Evolutionary conservation across 2,797 vertebrate genomes (phyloP).

Genomic region (Manis pentadactyla): DNA sequence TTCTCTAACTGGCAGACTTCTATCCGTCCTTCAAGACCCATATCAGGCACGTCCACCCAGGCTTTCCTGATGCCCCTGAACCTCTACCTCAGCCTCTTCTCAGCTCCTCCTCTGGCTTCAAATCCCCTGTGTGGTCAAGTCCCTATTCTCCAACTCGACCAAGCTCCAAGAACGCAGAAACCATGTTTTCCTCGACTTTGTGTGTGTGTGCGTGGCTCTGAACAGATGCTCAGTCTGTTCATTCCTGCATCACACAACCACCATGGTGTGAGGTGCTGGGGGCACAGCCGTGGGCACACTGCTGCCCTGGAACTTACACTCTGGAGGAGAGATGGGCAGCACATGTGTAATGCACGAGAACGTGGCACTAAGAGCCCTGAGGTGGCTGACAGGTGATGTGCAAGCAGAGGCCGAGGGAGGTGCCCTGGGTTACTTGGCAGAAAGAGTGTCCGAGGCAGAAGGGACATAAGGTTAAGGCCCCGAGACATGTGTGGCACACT

Average conservation of each 20-base stretch:
- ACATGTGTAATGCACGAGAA: background rate
- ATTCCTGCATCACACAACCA: background rate
- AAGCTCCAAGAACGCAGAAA: background rate
- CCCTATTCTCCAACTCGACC: background rate
- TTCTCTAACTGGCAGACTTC: background rate
- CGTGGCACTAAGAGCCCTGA: background rate
- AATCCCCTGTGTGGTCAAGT: background rate
- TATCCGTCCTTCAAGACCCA: background rate
- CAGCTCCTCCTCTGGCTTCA: too few species aligned
- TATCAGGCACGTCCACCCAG: background rate
- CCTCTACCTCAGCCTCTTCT: too few species aligned
- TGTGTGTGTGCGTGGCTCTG: accelerated
- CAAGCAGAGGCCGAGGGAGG: background rate
- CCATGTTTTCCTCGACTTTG: too few species aligned
- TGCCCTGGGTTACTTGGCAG: accelerated
- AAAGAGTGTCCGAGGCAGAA: background rate
- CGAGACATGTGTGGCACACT: accelerated
- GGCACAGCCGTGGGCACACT: accelerated
- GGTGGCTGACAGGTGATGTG: accelerated
- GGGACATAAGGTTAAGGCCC: background rate
- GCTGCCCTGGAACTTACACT: background rate
- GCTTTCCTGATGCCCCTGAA: background rate
- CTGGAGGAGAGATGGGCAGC: background rate
- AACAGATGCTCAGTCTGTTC: accelerated
- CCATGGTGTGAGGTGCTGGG: background rate